A percentile compares a stretch with the other conserved stretches of the same genome.
Evolutionary conservation across 2,113 vertebrate genomes (phyloP).

Genomic region (Jacana jacana): DNA sequence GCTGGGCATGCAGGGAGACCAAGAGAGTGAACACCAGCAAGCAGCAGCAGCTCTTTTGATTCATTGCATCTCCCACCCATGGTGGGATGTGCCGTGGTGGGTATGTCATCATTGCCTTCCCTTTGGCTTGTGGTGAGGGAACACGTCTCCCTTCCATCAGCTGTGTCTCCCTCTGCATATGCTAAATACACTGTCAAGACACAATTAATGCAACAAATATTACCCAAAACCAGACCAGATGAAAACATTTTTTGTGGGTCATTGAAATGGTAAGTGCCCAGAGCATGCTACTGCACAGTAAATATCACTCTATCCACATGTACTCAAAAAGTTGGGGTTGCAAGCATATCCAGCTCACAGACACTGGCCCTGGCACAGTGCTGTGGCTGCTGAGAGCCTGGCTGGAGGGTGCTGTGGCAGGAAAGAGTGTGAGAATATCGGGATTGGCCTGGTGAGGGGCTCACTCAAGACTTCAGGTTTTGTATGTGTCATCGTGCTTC

Average conservation of each 20-base stretch:
- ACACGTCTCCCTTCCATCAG: neutral
- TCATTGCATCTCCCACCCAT: neutral
- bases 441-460: rapidly evolving
- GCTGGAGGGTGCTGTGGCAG: neutral
- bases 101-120: neutral
- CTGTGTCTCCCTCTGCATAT: neutral
- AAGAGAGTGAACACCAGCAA: neutral
- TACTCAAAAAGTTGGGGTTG: neutral
- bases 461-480: neutral
- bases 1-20: neutral
- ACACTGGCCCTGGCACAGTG: neutral
- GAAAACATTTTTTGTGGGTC: rapidly evolving
- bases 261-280: neutral
- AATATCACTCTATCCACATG: rapidly evolving
- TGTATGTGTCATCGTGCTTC: neutral
- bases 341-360: rapidly evolving
- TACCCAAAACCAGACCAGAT: neutral
- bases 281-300: neutral
- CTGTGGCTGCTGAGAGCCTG: neutral
- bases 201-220: too few relatives aligned
- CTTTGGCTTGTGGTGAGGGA: neutral
- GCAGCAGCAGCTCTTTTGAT: rapidly evolving
- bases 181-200: neutral
- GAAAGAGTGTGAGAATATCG: rapidly evolving
- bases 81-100: neutral